These are phyloP conservation scores for Odocoileus virginianus DNA, from an alignment of 2,113 vertebrate species.

Conservation along the genomic window DNA sequence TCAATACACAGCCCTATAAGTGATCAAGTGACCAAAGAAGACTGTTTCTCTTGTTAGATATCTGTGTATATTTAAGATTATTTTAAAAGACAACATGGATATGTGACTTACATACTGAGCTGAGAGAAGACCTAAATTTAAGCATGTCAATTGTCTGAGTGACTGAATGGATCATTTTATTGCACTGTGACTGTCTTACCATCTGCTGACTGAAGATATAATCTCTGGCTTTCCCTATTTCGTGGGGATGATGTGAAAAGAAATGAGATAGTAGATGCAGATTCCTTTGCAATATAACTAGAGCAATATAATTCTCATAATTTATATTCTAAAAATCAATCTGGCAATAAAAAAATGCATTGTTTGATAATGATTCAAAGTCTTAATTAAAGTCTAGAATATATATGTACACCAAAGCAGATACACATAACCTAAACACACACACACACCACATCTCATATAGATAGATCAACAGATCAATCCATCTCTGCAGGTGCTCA, in stretches of 20 bases:
- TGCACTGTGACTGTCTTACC: slow-evolving; percentile 1
- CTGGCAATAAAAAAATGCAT: neutral
- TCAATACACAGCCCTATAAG: neutral
- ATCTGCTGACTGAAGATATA: neutral
- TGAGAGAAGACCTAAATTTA: slow-evolving; percentile 18
- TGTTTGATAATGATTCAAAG: slow-evolving; percentile 11
- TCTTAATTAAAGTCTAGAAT: neutral
- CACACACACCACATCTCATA: neutral
- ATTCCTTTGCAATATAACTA: neutral
- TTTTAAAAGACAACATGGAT: neutral
- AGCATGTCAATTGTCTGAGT: slow-evolving; percentile 22
- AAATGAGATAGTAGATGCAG: neutral
- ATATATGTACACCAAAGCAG: neutral
- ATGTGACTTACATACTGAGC: neutral
- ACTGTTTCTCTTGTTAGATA: neutral
- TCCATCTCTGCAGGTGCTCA: neutral
- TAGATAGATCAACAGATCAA: neutral
- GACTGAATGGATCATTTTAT: neutral
- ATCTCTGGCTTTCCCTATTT: slow-evolving; percentile 22
- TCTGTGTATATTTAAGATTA: neutral
- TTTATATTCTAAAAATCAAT: slow-evolving; percentile 10
- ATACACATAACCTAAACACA: neutral
- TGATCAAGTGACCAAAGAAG: neutral
- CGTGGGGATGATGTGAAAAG: neutral
- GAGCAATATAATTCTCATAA: neutral